These are phyloP conservation scores for Philaethria dido DNA, from an alignment of 2,888 invertebrate species.

Conservation along the genomic window DNA sequence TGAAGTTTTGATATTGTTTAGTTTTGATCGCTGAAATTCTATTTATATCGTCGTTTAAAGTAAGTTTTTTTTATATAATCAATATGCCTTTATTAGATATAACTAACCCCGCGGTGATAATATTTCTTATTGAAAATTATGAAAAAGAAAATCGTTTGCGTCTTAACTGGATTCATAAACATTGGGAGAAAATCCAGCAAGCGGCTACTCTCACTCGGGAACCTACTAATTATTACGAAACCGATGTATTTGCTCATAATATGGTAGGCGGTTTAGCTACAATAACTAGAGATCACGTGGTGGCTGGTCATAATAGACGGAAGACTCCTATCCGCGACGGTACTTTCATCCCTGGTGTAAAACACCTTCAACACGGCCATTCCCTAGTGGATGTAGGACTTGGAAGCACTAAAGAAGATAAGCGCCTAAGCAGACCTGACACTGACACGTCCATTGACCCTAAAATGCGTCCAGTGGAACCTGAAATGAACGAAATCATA, in stretches of 20 bases:
- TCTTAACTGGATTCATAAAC: constrained; percentile 57
- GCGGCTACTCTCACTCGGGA: constrained; percentile 58
- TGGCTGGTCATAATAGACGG: constrained; percentile 51
- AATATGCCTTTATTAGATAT: constrained; percentile 60
- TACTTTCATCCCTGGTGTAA: constrained; percentile 52
- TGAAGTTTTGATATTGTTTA: constrained; percentile 38
- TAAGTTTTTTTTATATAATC: constrained; percentile 36
- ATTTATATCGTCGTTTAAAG: constrained; percentile 28
- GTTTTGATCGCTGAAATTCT: constrained; percentile 26
- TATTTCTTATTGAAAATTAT: constrained; percentile 59
- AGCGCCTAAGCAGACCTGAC: constrained; percentile 52
- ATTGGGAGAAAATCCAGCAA: constrained; percentile 52
- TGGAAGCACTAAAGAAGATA: constrained; percentile 57
- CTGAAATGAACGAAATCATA: constrained; percentile 50
- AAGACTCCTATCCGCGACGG: constrained; percentile 54
- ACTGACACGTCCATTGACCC: constrained; percentile 54
- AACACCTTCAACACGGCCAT: constrained; percentile 53
- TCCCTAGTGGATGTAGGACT: constrained; percentile 56
- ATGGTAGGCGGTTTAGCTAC: constrained; percentile 58
- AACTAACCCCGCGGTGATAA: constrained; percentile 58
- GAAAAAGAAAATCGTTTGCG: constrained; percentile 60
- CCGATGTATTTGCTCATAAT: constrained; percentile 56
- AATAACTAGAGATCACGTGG: constrained; percentile 55
- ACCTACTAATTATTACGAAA: constrained; percentile 58
- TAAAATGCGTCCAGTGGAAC: constrained; percentile 59